Conservation (phyloP, 2,797 vertebrate species). For the Lacerta viridis region DNA sequence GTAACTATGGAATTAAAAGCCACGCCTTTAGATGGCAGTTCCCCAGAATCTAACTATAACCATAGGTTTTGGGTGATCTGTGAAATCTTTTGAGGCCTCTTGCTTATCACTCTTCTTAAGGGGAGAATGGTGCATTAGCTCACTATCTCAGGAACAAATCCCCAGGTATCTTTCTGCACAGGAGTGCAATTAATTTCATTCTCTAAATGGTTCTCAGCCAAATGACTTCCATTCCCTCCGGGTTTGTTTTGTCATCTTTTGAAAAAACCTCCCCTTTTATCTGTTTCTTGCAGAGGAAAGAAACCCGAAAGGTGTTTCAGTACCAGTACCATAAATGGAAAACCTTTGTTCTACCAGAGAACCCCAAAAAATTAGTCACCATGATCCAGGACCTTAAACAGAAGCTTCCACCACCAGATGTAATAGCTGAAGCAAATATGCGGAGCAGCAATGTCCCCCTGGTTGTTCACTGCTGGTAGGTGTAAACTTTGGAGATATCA, state of each 20-base stretch:
- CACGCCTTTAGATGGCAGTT: background rate
- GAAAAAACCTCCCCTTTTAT: background rate
- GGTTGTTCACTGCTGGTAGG: slow-evolving; percentile 91
- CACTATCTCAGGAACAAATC: background rate
- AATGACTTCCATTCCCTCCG: rapidly evolving
- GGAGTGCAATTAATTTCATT: no score
- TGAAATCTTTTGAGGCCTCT: background rate
- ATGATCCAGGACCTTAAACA: slow-evolving; percentile 86
- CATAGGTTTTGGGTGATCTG: background rate
- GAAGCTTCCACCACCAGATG: slow-evolving; percentile 67
- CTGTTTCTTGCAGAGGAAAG: slow-evolving; percentile 86
- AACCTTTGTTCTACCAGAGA: slow-evolving; percentile 82
- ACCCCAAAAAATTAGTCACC: slow-evolving; percentile 82
- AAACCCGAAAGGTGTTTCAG: slow-evolving; percentile 85
- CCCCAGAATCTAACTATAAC: no score
- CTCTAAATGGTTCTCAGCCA: slow-evolving; percentile 20
- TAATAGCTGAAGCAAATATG: slow-evolving; percentile 60
- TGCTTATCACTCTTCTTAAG: background rate
- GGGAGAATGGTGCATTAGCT: background rate
- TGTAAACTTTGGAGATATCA: slow-evolving; percentile 2
- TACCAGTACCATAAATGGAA: slow-evolving; percentile 91
- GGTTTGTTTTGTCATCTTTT: slow-evolving; percentile 16
- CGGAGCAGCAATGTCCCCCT: slow-evolving; percentile 73
- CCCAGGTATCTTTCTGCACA: background rate
- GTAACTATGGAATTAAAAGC: background rate